Base-by-base conservation (phyloP, 2,113 vertebrate genomes). In the Grus americana region DNA sequence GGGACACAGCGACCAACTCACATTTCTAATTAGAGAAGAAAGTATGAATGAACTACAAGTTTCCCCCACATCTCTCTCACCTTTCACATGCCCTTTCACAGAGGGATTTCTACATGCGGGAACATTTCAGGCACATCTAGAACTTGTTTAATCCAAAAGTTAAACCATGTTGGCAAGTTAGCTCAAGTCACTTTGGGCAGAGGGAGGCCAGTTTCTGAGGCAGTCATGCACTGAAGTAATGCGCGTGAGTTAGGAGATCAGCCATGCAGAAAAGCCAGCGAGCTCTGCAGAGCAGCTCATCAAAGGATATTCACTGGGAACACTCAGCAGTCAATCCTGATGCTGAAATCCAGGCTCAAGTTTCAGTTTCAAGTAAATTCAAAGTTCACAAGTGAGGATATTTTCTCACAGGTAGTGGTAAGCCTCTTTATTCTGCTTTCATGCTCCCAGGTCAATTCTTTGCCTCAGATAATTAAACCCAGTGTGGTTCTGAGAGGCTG, bases 371-470 rank as follows among this genome's bases (percentile, higher is more conserved):
- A 89, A 95, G 74, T 58, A 87, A 93, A 93, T 36, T 81, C 91
- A 89, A 82, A 91, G 89, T 91, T 93, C 83, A 55, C 78, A 89
- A 93, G 62, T 42, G 62, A 84, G 74, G 58, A 66, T 87, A 76
- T 95, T 95, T 95, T 95, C 95, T 96, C 91, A 95, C 55, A 91
- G 96, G 91, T 96, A 91, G 84, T 13, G 2, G 73, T 94, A 97
- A 96, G 58, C 92, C 93, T 90, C 92, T 94, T 90, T 82, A 70
- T 62, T 75, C 46, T 75, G 49, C 93, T 80, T 91, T 88, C 54
- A 17, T 14, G 70, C 62, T 91, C 74, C 36, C 65, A 46, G 50
- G 58, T 95, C 90, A 93, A 18, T 36, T 15, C 79, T 91, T 93
- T n/a, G 15, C 73, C 61, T 78, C 2, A 4, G 44, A 44, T 92